Base-by-base conservation (phyloP, 30 jellyfish, hydroid and myxozoan genomes). In the Cassiopea xamachana region DNA sequence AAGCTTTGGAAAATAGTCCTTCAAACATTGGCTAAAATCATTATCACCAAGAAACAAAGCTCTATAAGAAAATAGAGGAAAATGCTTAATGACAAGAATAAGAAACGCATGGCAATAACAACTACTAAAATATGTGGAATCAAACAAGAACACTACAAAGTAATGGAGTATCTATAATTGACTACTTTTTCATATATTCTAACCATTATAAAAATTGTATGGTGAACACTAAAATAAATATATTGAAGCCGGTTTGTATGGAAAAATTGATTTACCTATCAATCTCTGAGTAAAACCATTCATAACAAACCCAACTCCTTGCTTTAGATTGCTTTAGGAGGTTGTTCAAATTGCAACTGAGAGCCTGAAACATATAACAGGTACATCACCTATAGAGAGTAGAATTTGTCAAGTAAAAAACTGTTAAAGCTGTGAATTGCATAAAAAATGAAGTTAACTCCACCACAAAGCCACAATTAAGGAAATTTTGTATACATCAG, bases 241-340 rank as follows among this genome's bases (percentile, higher is more conserved):
- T 8, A 75, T 8, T 75, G 19, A 3, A 10, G 5, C 80, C 15
- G 14, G 39, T 10, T 4, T 15, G 50, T 14, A 7, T 7, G 78
- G 48, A 7, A 69, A 69, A 3, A 3, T 10, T 55, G 12, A 10
- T 55, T 55, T 18, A 91, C 97, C 94, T 89, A 84, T 96, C 99
- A 85, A 96, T 92, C 69, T 96, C 96, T 0, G 99, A 96, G 73
- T 96, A 96, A 81, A 96, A 96, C 97, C 97, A 96, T 80, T 96
- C 99, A 75, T 92, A 96, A 73, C 93, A 92, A 10, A 89, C 98
- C 98, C 98, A 96, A n/a, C 98, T 87, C n/a, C 97, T 96, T 15
- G 97, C 97, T 44, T 97, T 92, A n/a, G 98, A 96, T 48, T 96
- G 99, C 87, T 91, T 92, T 73, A 96, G 67, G 59, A 89, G 82